Evolutionary conservation across 2,113 vertebrate species (phyloP).

Genomic region (Anhinga rufa): DNA sequence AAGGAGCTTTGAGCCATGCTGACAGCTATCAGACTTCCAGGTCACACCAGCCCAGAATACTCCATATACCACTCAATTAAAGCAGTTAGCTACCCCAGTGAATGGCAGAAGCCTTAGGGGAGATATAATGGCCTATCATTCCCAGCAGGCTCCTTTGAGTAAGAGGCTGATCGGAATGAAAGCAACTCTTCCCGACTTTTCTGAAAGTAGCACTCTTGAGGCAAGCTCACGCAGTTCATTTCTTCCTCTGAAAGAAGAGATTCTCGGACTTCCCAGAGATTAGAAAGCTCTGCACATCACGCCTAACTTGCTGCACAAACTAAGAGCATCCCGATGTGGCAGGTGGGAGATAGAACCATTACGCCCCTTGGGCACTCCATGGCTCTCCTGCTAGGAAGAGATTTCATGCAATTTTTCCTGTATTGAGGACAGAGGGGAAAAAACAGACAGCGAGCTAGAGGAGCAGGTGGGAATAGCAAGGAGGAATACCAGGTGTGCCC

Average conservation of each 20-base stretch:
- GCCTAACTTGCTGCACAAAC: neutral
- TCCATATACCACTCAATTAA: neutral
- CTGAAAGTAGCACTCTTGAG: neutral
- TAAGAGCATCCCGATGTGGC: neutral
- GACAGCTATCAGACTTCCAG: constrained; percentile 16
- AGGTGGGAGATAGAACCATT: neutral
- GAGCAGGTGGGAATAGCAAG: neutral
- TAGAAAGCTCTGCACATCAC: neutral
- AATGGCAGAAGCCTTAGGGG: neutral
- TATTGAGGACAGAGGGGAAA: neutral
- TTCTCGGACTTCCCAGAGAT: neutral
- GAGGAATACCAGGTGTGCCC: neutral
- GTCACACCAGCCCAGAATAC: constrained; percentile 5
- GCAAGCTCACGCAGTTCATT: neutral
- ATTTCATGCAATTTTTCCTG: neutral
- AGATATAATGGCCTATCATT: neutral
- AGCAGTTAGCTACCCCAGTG: neutral
- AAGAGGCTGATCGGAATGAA: neutral
- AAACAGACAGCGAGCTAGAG: neutral
- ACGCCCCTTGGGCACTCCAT: neutral
- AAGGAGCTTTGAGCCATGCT: constrained; percentile 1
- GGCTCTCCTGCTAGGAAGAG: neutral
- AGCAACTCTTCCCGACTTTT: neutral
- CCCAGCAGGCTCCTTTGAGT: constrained; percentile 24
- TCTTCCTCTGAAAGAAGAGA: neutral